Base-by-base conservation (phyloP, 2,888 invertebrate species). In the Synergus itoensis region DNA sequence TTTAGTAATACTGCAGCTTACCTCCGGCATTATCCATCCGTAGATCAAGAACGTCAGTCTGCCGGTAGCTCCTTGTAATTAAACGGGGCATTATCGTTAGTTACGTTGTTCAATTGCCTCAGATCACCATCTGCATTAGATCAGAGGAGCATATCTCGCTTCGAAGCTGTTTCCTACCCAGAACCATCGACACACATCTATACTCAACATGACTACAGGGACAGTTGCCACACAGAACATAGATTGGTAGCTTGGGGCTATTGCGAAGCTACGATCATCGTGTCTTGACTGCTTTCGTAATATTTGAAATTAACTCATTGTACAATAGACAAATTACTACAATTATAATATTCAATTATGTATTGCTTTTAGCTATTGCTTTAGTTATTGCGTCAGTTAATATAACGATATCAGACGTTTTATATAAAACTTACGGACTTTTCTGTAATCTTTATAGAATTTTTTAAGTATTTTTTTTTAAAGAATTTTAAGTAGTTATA, bases 61-160 rank as follows among this genome's bases (percentile, higher is more conserved):
- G 79, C 80, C 80, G 80, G 81, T 78, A 82, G 83, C 83, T 79
- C 81, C 82, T 82, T 85, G 85, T 86, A 86, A 86, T 86, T 86
- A 86, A 86, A 84, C 84, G 84, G 82, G 83, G 83, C 85, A 85
- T 86, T 85, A 86, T 86, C 86, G 83, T 85, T 83, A 83, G 84
- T 86, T 85, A 84, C 81, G 84, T 85, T 86, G 84, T 85, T 86
- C 84, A 86, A 85, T 86, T 85, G 83, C 85, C 82, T 83, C 77
- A 80, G 82, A 83, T 83, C 84, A 79, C 82, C 85, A 85, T 85
- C 85, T 85, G 84, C 81, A 86, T 84, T 81, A 83, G 84, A 86
- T 84, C 85, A 84, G 82, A 63, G 82, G 82, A 79, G 82, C 82
- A 84, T 85, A 48, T 73, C 81, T 84, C 82, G 76, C 80, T 81